Evolutionary conservation across 2,113 vertebrate genomes (phyloP).

Genomic region (Ranitomeya imitator): DNA sequence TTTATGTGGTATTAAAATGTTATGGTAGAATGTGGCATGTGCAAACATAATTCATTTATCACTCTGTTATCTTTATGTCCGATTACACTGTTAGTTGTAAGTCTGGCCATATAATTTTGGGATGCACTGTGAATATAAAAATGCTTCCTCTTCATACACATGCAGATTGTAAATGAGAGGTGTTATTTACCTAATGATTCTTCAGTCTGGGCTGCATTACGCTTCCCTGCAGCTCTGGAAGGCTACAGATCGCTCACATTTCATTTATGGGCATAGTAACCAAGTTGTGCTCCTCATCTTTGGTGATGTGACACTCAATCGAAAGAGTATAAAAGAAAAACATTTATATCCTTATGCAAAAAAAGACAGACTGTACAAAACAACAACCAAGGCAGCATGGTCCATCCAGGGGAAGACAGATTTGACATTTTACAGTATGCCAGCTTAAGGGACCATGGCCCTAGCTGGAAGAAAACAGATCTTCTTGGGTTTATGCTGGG

Average conservation of each 20-base stretch:
- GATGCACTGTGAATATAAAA: constrained; percentile 13
- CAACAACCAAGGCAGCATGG: too few relatives aligned
- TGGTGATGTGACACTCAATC: neutral
- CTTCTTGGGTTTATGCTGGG: too few relatives aligned
- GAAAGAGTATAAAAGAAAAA: neutral
- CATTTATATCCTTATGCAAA: neutral
- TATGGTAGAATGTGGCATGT: constrained; percentile 12
- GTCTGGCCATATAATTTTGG: neutral
- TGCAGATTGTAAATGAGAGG: constrained; percentile 38
- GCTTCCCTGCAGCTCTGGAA: constrained; percentile 2
- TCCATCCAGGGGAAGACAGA: too few relatives aligned
- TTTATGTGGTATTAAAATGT: constrained; percentile 27
- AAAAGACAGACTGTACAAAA: too few relatives aligned
- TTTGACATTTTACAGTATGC: too few relatives aligned
- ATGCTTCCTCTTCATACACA: constrained; percentile 7
- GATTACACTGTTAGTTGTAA: constrained; percentile 35
- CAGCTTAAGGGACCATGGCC: too few relatives aligned
- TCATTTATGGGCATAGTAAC: constrained; percentile 19
- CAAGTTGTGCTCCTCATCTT: neutral
- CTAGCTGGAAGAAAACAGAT: too few relatives aligned
- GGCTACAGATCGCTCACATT: neutral
- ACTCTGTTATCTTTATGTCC: neutral
- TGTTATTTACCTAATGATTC: constrained; percentile 48
- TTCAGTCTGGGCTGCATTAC: constrained; percentile 8
- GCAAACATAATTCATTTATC: constrained; percentile 37